Evolutionary conservation across 2,797 vertebrate species (phyloP), one percentile per base, ranked within the genome.

Genomic region (Sandelia bainsii): DNA sequence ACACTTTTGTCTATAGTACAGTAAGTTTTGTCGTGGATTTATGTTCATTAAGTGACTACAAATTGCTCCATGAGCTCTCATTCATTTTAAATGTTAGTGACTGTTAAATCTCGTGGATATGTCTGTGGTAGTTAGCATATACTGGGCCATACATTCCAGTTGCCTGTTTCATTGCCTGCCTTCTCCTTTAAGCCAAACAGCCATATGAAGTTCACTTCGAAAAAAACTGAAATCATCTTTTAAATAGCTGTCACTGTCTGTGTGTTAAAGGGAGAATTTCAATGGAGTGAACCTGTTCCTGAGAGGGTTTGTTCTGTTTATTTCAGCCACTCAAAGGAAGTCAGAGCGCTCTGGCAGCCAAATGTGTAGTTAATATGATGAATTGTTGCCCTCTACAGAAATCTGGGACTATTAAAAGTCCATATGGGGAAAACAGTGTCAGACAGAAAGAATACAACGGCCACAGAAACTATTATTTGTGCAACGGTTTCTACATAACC

Each of bases 311-410:
- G 50, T 52, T 79, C 50, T 78, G 83, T 88, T 91, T 75, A 75
- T 84, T 77, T 87, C 70, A 77, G 77, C 58, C 44, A 67, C 80
- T 85, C 62, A 83, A 79, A 83, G 79, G 80, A 86, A 89, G 85
- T 83, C 77, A 74, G 69, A 44, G 67, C 74, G 60, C 66, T 87
- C 80, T 82, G 87, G 85, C 79, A 79, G 80, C 71, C 83, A 78
- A 80, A 89, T 83, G 82, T 63, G 58, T 80, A 75, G 82, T 83
- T 86, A 84, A 79, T 79, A 82, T 91, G 89, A 93, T 92, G 83
- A 90, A 92, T 91, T 68, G 78, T 87, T 82, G 77, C 80, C 72
- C 82, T 79, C 64, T 13, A 56, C 78, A 81, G 81, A 87, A 83
- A 79, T 78, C 68, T 44, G 59, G 69, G 77, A 72, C 75, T 69